Evolutionary conservation across 2,888 invertebrate genomes (phyloP), one percentile per base, ranked within the genome.

Genomic region (Julus scanicus): DNA sequence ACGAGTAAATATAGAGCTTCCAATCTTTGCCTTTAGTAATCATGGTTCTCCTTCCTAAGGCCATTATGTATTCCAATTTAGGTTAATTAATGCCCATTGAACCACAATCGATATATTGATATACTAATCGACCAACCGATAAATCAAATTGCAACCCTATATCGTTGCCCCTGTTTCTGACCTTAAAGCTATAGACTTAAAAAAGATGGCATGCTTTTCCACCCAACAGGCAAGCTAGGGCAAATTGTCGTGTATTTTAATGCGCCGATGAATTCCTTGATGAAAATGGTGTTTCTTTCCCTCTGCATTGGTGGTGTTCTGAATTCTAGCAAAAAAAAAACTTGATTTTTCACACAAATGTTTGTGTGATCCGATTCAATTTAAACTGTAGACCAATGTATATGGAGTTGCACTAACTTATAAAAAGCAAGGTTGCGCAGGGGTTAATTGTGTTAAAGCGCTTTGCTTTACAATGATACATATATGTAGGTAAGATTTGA

Each of bases 391-490:
- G 37, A 80, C 80, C 80, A 37, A 80, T 6, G 80, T 80, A 80
- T 80, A 80, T 80, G 80, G 80, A 37, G 80, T 80, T 80, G 80
- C 80, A 39, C 80, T 39, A 80, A 80, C 37, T 13, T 80, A 80
- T 80, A 80, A 80, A 80, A 80, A 80, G 80, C 80, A 80, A 80
- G 80, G 80, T 80, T 80, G 37, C 80, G 80, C 80, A 80, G 80
- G 80, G 80, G 80, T 80, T 80, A 80, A 80, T 80, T 80, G 80
- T 80, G 80, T 80, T 80, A 80, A 80, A 80, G 80, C 80, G 80
- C 80, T 80, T 80, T 80, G 37, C 80, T 80, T 80, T 80, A 37
- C 80, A 80, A 4, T 80, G 80, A 80, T 80, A 80, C 80, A 39
- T 29, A 80, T 80, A 80, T 80, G 80, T 80, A 80, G 80, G 80